Evolutionary conservation across 2,113 vertebrate species (phyloP), one percentile per base, ranked within the genome.

Genomic region (Pseudopipra pipra): DNA sequence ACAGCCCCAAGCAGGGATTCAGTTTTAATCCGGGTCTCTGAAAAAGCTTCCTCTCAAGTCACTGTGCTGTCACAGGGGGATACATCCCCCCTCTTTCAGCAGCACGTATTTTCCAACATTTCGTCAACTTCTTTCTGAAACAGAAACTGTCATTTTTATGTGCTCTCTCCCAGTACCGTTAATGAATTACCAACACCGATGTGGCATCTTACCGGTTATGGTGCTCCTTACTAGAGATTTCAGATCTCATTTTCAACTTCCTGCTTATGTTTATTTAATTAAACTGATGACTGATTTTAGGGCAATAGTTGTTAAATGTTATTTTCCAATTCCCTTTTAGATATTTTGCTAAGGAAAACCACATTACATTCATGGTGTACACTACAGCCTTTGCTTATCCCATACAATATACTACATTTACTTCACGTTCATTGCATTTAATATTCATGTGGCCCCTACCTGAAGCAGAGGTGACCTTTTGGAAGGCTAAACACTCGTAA

Each of bases 121-220:
- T 95, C 91, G 78, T 89, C 93, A 87, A 49, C 74, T 93, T 85
- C 71, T 82, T 82, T 94, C 89, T 76, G 81, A 96, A 96, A 94
- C 59, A 96, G 81, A 82, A 92, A 93, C 89, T 68, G 81, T 46
- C 81, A 81, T 76, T 90, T 95, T 93, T 79, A 87, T 74, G 58
- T 66, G 71, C 82, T 89, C 73, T 92, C 93, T 94, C 95, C 81
- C 94, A 89, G 87, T 70, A 96, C 85, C 87, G 94, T 96, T 94
- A 96, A 96, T 93, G 75, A 87, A 91, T 95, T 93, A 85, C 87
- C 63, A 91, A 59, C 66, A 76, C 31, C 66, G 78, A 94, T 72
- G 82, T 16, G 4, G 79, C 61, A 73, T 94, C 94, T 91, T n/a
- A 91, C 44, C 5, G 0, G 58, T 76, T 92, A 85, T 97, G 96